Conservation (phyloP, 2,888 invertebrate species). For the Fragum fragum region DNA sequence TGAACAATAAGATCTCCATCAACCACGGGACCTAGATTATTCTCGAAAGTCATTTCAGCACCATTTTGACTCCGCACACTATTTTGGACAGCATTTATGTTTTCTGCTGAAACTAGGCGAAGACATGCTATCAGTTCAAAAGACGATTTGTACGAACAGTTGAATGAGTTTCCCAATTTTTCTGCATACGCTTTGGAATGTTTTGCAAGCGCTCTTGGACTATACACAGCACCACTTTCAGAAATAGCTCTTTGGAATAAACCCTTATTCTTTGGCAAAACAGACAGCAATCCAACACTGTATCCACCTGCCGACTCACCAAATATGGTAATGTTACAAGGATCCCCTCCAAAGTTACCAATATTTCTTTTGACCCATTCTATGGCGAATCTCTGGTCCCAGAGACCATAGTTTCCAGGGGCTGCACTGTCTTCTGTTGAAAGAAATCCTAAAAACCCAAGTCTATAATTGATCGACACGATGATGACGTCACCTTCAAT, state of each 20-base stretch:
- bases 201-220: conserved; percentile 88
- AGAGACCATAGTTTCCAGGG: conserved; percentile 72
- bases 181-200: conserved; percentile 42
- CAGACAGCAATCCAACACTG: conserved; percentile 67
- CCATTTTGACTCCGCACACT: conserved; percentile 7
- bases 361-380: conserved; percentile 74
- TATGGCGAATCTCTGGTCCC: conserved; percentile 74
- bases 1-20: conserved; percentile 61
- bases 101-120: conserved; percentile 32
- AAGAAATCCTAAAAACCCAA: conserved; percentile 75
- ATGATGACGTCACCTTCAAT: conserved; percentile 70
- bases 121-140: conserved; percentile 44
- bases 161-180: conserved; percentile 49
- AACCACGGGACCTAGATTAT: conserved; percentile 57
- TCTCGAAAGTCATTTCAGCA: conserved; percentile 34
- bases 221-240: conserved; percentile 89
- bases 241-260: conserved; percentile 72
- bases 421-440: conserved; percentile 59
- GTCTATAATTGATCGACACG: conserved; percentile 73
- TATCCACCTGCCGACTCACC: conserved; percentile 75
- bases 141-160: conserved; percentile 35
- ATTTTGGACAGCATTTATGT: conserved; percentile 51
- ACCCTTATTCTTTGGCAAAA: conserved; percentile 62
- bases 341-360: conserved; percentile 73
- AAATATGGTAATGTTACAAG: conserved; percentile 66